Conservation (phyloP, 2,113 vertebrate genomes). For the Herpetotheres cachinnans region DNA sequence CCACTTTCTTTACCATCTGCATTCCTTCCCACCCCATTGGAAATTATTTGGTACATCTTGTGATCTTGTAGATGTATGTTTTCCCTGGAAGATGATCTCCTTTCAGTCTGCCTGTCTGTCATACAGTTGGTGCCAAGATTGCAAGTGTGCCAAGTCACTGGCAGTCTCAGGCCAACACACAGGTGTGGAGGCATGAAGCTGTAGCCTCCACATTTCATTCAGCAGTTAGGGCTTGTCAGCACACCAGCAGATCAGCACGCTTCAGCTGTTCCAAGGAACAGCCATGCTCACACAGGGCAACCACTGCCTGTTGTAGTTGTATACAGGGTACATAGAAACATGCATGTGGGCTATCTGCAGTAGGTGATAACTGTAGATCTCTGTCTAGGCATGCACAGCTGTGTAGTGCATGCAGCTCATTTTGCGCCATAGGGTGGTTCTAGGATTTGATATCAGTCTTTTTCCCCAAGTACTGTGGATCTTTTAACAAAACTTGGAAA, state of each 20-base stretch:
- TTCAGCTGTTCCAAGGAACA: neutral
- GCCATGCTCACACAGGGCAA: fast-evolving
- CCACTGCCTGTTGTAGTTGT: neutral
- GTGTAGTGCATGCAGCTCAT: neutral
- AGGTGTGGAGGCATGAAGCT: neutral
- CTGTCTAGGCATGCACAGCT: neutral
- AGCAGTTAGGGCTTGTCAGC: neutral
- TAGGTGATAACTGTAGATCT: neutral
- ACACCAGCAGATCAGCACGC: neutral
- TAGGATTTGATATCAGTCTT: neutral
- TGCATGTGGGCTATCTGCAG: neutral
- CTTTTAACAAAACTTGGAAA: neutral
- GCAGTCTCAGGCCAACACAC: neutral
- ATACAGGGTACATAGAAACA: neutral
- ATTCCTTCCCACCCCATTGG: neutral
- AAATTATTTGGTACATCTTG: neutral
- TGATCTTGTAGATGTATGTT: neutral
- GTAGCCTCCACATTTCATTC: fast-evolving
- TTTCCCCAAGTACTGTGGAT: neutral
- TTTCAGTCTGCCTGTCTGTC: neutral
- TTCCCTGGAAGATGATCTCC: neutral
- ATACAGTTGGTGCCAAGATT: neutral
- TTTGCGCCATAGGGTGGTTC: neutral
- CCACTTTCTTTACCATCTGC: fast-evolving
- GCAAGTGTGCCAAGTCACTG: neutral